Evolutionary conservation across 92 coral and sea anemone species (phyloP).

Genomic region (Phenganax marumi): DNA sequence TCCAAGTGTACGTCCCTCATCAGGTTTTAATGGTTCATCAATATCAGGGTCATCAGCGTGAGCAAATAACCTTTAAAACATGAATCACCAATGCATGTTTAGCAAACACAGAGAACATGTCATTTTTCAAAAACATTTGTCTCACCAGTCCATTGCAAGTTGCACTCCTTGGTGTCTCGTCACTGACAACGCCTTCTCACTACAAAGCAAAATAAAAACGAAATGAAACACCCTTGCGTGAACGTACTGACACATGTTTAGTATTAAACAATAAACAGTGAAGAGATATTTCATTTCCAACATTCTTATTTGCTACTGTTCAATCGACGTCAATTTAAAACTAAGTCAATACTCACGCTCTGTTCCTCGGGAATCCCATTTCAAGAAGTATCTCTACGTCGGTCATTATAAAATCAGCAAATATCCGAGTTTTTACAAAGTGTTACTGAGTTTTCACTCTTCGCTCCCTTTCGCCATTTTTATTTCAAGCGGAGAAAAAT

Average conservation of each 20-base stretch:
- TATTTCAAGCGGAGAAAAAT: background rate
- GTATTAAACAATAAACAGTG: too few species aligned
- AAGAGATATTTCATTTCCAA: background rate
- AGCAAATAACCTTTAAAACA: slow-evolving; percentile 73
- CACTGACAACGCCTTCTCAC: slow-evolving; percentile 85
- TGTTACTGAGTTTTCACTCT: background rate
- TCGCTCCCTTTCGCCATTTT: background rate
- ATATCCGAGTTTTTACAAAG: background rate
- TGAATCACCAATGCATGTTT: background rate
- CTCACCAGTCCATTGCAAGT: slow-evolving; percentile 95
- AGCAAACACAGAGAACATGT: background rate
- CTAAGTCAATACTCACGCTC: slow-evolving; percentile 71
- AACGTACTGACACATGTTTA: background rate
- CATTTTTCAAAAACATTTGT: background rate
- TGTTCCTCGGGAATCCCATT: slow-evolving; percentile 92
- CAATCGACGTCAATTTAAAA: background rate
- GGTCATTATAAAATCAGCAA: slow-evolving; percentile 27
- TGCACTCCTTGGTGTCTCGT: slow-evolving; percentile 77
- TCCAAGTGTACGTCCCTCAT: slow-evolving; percentile 74
- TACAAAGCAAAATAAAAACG: slow-evolving; percentile 18
- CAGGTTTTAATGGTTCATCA: slow-evolving; percentile 76
- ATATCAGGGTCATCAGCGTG: slow-evolving; percentile 89
- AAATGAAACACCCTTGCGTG: background rate
- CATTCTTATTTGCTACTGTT: background rate
- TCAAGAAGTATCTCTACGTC: slow-evolving; percentile 81